phyloP scores from a whole-genome alignment of 2,797 vertebrate species.

The Coregonus suidteri region DNA sequence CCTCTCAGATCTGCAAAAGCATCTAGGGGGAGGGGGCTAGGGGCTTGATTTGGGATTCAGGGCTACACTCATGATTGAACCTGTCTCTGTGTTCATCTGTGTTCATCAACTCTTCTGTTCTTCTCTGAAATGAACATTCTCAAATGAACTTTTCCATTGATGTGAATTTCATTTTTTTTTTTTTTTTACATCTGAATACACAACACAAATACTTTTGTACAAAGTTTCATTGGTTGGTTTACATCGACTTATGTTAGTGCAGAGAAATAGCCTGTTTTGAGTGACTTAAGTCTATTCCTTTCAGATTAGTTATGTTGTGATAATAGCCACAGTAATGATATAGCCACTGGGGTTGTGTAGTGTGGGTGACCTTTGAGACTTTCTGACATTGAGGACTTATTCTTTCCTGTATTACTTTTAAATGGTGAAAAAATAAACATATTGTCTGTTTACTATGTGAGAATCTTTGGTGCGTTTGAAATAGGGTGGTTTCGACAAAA shows the following conservation, averaged over 20 bases:
- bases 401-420: conserved; percentile 50
- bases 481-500: neutral
- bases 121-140: conserved; percentile 9
- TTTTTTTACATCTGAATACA: conserved; percentile 20
- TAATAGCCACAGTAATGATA: neutral
- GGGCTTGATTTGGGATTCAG: neutral
- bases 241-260: neutral
- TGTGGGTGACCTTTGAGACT: conserved; percentile 49
- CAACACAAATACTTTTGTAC: conserved; percentile 21
- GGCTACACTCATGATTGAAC: neutral
- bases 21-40: neutral
- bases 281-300: neutral
- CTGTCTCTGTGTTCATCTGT: neutral
- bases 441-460: conserved; percentile 34
- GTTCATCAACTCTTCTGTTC: conserved; percentile 5
- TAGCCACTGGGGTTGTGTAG: conserved; percentile 7
- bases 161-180: neutral
- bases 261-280: neutral
- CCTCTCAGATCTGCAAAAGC: neutral
- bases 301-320: neutral
- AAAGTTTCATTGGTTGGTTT: conserved; percentile 8
- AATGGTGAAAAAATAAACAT: conserved; percentile 44
- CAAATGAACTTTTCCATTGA: conserved; percentile 10
- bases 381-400: conserved; percentile 47
- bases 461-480: conserved; percentile 13